Evolutionary conservation across 2,888 invertebrate genomes (phyloP).

Genomic region (Plebejus melissa): DNA sequence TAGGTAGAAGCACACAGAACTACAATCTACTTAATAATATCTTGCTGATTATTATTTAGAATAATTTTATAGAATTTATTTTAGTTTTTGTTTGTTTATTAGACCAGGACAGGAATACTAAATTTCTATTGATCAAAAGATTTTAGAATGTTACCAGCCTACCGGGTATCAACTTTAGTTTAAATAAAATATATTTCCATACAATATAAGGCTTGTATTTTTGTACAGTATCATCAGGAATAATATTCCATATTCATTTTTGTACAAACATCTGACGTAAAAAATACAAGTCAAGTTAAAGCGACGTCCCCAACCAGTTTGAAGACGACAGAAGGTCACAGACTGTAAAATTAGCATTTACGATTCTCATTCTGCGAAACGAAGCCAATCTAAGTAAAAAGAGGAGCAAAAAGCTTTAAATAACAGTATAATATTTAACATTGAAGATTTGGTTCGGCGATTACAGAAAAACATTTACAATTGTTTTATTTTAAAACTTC

Average conservation of each 20-base stretch:
- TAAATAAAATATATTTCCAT: too few species aligned
- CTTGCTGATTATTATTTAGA: too few species aligned
- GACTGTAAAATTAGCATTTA: conserved; percentile 64
- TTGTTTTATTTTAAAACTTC: conserved; percentile 12
- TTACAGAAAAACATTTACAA: conserved; percentile 20
- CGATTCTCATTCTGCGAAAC: conserved; percentile 43
- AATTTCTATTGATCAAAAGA: too few species aligned
- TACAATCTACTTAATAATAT: too few species aligned
- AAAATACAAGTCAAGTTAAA: neutral
- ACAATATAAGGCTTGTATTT: neutral
- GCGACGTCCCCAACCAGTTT: conserved; percentile 32
- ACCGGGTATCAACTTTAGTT: too few species aligned
- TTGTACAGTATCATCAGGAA: neutral
- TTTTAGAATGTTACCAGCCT: too few species aligned
- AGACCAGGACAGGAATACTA: too few species aligned
- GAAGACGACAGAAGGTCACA: conserved; percentile 50
- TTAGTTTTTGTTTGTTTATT: too few species aligned
- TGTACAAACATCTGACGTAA: neutral
- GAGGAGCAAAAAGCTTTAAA: conserved; percentile 16
- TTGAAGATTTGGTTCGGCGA: conserved; percentile 19
- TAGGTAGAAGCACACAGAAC: too few species aligned
- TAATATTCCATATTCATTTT: neutral
- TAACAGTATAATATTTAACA: conserved; percentile 26
- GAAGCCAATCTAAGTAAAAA: conserved; percentile 32
- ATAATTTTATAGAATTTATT: too few species aligned